Conservation (phyloP, 1,140 invertebrate species). For the Atta cephalotes region DNA sequence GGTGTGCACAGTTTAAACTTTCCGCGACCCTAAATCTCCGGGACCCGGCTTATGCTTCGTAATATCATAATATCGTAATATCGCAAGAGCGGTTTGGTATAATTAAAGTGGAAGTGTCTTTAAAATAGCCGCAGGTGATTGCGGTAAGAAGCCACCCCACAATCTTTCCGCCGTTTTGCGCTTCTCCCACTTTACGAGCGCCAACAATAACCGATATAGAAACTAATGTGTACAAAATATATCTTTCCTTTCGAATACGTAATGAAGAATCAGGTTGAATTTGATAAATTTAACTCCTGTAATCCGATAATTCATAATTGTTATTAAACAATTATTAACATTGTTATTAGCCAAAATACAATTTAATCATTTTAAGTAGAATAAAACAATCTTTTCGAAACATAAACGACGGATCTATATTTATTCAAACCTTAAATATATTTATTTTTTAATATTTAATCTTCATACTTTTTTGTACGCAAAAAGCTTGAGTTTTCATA, state of each 20-base stretch:
- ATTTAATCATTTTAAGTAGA: constrained; percentile 3
- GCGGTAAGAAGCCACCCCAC: constrained; percentile 73
- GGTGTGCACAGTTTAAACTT: constrained; percentile 77
- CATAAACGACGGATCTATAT: background rate
- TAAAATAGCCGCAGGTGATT: constrained; percentile 83
- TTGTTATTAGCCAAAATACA: background rate
- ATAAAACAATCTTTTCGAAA: background rate
- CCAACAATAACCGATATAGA: constrained; percentile 48
- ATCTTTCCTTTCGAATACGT: background rate
- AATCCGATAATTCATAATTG: background rate
- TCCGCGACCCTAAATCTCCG: constrained; percentile 79
- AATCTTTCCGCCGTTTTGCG: constrained; percentile 72
- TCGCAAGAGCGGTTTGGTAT: constrained; percentile 80
- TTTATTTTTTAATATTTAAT: background rate
- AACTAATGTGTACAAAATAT: constrained; percentile 18
- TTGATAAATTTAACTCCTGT: background rate
- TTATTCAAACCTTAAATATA: background rate
- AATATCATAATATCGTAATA: constrained; percentile 85
- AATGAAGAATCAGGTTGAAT: constrained; percentile 6
- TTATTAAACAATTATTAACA: background rate
- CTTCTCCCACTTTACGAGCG: constrained; percentile 46
- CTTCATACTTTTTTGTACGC: background rate
- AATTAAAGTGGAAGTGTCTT: constrained; percentile 85
- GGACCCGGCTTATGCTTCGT: constrained; percentile 79
- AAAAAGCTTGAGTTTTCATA: background rate